phyloP scores from a whole-genome alignment of 2,888 invertebrate species.

The Fissipunctia ypsillon region DNA sequence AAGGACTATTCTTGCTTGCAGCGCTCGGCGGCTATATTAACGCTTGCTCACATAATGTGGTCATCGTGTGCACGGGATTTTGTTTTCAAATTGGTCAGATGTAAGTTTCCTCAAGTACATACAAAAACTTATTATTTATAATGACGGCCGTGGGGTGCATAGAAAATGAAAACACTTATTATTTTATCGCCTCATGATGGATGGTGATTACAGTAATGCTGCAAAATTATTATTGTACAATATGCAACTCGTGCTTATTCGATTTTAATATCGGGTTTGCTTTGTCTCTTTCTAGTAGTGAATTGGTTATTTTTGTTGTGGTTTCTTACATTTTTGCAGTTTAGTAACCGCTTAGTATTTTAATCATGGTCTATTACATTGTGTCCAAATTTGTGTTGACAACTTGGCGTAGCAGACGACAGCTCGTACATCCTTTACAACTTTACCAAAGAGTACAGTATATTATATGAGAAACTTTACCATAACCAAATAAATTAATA shows the following conservation, averaged over 20 bases:
- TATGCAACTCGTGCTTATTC: constrained; percentile 46
- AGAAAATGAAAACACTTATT: constrained; percentile 84
- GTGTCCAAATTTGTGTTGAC: background rate
- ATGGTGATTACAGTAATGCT: constrained; percentile 80
- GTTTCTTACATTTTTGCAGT: background rate
- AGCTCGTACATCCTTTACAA: background rate
- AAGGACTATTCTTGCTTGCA: no score
- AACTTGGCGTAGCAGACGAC: background rate
- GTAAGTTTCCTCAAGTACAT: no score
- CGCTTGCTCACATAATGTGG: no score
- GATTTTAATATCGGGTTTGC: constrained; percentile 49
- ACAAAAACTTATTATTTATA: constrained; percentile 82
- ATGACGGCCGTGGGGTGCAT: constrained; percentile 83
- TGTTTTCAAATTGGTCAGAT: no score
- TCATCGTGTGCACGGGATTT: no score
- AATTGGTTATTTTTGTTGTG: background rate
- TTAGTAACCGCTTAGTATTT: background rate
- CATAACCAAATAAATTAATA: background rate
- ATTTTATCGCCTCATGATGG: constrained; percentile 84
- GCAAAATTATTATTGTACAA: constrained; percentile 69
- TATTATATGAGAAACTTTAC: no score
- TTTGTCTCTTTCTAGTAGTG: background rate
- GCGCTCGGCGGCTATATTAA: no score
- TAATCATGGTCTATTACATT: background rate
- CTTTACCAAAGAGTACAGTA: no score